Evolutionary conservation across 2,797 vertebrate genomes (phyloP).

Genomic region (Tolypeutes matacus): DNA sequence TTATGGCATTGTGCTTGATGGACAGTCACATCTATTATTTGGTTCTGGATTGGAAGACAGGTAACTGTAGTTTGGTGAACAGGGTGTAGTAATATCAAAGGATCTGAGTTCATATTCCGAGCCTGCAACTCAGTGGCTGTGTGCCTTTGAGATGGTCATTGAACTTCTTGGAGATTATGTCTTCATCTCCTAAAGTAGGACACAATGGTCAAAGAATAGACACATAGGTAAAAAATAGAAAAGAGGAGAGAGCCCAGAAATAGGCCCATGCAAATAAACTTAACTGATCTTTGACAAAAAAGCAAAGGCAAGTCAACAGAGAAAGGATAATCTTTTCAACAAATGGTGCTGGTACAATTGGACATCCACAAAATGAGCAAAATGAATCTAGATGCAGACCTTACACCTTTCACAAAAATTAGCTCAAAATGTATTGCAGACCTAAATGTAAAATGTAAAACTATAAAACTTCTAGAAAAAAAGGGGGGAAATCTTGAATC

Average conservation of each 20-base stretch:
- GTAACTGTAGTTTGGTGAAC: neutral
- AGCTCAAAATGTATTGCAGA: neutral
- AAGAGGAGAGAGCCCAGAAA: neutral
- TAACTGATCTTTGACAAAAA: neutral
- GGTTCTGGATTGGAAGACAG: neutral
- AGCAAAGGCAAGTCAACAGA: neutral
- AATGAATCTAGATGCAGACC: neutral
- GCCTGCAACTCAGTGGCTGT: neutral
- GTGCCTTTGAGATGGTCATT: neutral
- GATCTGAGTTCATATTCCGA: neutral
- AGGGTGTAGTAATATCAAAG: neutral
- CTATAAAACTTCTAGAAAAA: neutral
- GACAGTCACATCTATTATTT: neutral
- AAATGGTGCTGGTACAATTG: too few relatives aligned
- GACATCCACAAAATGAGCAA: neutral
- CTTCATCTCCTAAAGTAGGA: neutral
- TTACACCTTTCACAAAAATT: neutral
- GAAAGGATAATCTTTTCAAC: neutral
- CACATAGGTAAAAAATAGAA: neutral
- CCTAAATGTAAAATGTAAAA: slow-evolving; percentile 14
- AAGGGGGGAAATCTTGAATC: neutral
- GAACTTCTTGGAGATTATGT: neutral
- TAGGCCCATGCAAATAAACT: neutral
- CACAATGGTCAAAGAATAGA: neutral
- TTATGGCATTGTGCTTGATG: neutral